Conservation (phyloP, 2,113 vertebrate species). For the Datnioides undecimradiatus region DNA sequence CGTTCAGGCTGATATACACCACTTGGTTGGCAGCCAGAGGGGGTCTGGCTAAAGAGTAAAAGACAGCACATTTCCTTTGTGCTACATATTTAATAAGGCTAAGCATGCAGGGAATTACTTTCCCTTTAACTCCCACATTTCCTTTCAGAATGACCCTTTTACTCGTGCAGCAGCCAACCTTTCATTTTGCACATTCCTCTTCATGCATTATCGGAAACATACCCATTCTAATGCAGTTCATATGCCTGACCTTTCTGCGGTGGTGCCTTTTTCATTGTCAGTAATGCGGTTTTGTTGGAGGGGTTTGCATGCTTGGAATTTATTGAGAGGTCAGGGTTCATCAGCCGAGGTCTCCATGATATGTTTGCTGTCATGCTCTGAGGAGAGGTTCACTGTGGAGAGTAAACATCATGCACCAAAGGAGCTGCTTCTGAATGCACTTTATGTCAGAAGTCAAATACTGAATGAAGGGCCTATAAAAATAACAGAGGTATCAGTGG, state of each 20-base stretch:
- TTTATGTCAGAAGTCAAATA: conserved; percentile 21
- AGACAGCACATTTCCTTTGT: conserved; percentile 77
- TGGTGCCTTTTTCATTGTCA: conserved; percentile 35
- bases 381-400: conserved; percentile 39
- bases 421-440: conserved; percentile 18
- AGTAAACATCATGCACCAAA: conserved; percentile 5
- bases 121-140: conserved; percentile 69
- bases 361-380: conserved; percentile 64
- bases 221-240: conserved; percentile 63
- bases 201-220: conserved; percentile 77
- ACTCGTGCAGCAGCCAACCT: conserved; percentile 32
- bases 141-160: conserved; percentile 59
- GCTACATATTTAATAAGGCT: conserved; percentile 81
- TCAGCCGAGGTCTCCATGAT: conserved; percentile 27
- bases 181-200: conserved; percentile 77
- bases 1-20: conserved; percentile 16
- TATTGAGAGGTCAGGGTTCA: conserved; percentile 50
- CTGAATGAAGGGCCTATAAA: not conserved
- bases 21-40: conserved; percentile 37
- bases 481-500: not conserved
- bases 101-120: conserved; percentile 76
- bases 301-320: conserved; percentile 61
- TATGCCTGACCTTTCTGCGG: conserved; percentile 41
- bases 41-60: conserved; percentile 50
- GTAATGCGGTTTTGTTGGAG: conserved; percentile 39